Evolutionary conservation across 2,888 invertebrate species (phyloP).

Genomic region (Hanleya hanleyi): DNA sequence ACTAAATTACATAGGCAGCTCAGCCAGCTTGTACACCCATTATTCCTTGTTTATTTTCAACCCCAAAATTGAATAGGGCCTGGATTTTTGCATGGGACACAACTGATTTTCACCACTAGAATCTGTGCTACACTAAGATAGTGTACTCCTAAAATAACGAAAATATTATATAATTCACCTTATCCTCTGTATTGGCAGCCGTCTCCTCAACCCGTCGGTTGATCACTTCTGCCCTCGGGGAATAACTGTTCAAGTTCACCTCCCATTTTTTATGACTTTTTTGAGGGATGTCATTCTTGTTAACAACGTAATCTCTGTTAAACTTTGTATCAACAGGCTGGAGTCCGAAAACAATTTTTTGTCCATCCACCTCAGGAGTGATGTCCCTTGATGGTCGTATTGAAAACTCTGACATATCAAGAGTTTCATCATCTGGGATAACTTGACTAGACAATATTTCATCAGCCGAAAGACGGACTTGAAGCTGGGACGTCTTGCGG

Average conservation of each 20-base stretch:
- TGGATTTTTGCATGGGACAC: too few species aligned
- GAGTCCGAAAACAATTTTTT: constrained; percentile 42
- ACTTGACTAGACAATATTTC: not conserved
- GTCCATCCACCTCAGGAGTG: constrained; percentile 20
- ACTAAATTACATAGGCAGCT: too few species aligned
- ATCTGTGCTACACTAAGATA: too few species aligned
- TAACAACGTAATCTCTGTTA: not conserved
- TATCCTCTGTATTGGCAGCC: constrained; percentile 43
- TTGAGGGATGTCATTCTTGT: not conserved
- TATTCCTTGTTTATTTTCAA: too few species aligned
- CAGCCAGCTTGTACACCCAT: too few species aligned
- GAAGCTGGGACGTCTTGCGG: not conserved
- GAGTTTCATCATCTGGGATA: too few species aligned
- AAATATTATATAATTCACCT: too few species aligned
- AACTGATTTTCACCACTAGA: too few species aligned
- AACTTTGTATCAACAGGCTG: constrained; percentile 50
- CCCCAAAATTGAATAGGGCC: too few species aligned
- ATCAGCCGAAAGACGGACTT: not conserved
- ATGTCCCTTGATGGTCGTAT: not conserved
- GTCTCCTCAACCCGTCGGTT: constrained; percentile 24
- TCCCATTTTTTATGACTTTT: constrained; percentile 43
- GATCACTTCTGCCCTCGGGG: constrained; percentile 40
- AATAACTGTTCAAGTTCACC: constrained; percentile 42
- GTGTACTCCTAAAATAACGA: too few species aligned
- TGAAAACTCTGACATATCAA: too few species aligned